Conservation (phyloP, 1,140 invertebrate species). For the Lepidurus couesii region DNA sequence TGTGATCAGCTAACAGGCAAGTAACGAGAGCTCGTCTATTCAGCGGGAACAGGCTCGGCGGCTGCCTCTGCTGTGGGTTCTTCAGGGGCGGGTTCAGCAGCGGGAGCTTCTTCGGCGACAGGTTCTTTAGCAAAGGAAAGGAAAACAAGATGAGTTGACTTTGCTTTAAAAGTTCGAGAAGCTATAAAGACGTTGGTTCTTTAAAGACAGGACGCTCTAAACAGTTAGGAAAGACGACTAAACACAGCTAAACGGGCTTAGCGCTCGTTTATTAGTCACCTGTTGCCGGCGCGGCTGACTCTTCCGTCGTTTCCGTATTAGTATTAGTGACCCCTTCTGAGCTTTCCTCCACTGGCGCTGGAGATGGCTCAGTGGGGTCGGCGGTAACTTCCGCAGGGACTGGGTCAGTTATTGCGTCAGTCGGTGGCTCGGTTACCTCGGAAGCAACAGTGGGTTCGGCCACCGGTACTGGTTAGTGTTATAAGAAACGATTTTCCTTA, state of each 20-base stretch:
- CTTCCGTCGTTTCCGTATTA: conserved; percentile 16
- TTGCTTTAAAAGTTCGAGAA: neutral
- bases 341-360: conserved; percentile 25
- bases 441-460: neutral
- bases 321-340: conserved; percentile 6
- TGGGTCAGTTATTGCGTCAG: conserved; percentile 7
- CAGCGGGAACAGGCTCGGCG: conserved; percentile 34
- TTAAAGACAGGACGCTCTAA: neutral
- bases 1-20: neutral
- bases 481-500: neutral
- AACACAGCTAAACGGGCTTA: neutral
- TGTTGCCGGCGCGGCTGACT: neutral
- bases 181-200: neutral
- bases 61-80: conserved; percentile 34
- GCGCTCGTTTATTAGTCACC: neutral
- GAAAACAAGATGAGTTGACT: neutral
- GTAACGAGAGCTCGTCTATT: conserved; percentile 27
- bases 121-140: conserved; percentile 6
- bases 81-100: conserved; percentile 20
- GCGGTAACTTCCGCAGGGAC: neutral
- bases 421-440: neutral
- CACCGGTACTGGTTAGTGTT: conserved; percentile 23
- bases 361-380: neutral
- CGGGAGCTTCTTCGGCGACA: neutral
- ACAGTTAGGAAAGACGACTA: neutral